These are phyloP conservation scores for Antitype chi DNA, from an alignment of 2,888 invertebrate species.

Conservation along the genomic window DNA sequence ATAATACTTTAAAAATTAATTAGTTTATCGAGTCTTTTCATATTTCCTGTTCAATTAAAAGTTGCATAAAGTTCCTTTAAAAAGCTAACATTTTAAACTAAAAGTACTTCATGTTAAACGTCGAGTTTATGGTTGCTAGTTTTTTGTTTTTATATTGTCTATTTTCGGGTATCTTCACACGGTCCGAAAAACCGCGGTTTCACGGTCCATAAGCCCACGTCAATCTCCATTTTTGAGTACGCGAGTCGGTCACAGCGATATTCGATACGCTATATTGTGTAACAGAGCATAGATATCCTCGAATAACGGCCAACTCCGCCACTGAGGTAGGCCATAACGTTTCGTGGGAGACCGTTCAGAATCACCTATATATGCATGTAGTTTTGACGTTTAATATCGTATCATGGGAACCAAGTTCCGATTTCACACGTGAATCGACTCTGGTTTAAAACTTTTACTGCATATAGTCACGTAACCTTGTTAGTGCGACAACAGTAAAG, in stretches of 20 bases:
- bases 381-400: slow-evolving; percentile 80
- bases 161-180: slow-evolving; percentile 66
- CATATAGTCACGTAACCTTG: slow-evolving; percentile 75
- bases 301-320: slow-evolving; percentile 79
- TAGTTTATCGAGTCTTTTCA: slow-evolving; percentile 51
- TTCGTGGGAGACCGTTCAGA: slow-evolving; percentile 81
- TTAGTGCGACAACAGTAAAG: slow-evolving; percentile 64
- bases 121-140: slow-evolving; percentile 27
- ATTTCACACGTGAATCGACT: slow-evolving; percentile 80
- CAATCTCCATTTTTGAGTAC: slow-evolving; percentile 78
- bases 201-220: slow-evolving; percentile 81
- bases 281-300: slow-evolving; percentile 77
- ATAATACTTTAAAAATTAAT: slow-evolving; percentile 56
- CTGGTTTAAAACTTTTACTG: slow-evolving; percentile 73
- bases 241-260: slow-evolving; percentile 73
- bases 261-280: slow-evolving; percentile 80
- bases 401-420: slow-evolving; percentile 82
- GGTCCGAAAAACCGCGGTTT: slow-evolving; percentile 77
- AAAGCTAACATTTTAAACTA: slow-evolving; percentile 47
- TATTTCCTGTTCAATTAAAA: slow-evolving; percentile 64
- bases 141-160: slow-evolving; percentile 36
- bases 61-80: slow-evolving; percentile 37
- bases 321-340: slow-evolving; percentile 82
- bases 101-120: slow-evolving; percentile 34
- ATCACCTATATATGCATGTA: slow-evolving; percentile 70